Percentiles rank a stretch among this genome's conserved stretches.
Conservation (phyloP, 2,888 invertebrate genomes). For the Metacarcinus magister region DNA sequence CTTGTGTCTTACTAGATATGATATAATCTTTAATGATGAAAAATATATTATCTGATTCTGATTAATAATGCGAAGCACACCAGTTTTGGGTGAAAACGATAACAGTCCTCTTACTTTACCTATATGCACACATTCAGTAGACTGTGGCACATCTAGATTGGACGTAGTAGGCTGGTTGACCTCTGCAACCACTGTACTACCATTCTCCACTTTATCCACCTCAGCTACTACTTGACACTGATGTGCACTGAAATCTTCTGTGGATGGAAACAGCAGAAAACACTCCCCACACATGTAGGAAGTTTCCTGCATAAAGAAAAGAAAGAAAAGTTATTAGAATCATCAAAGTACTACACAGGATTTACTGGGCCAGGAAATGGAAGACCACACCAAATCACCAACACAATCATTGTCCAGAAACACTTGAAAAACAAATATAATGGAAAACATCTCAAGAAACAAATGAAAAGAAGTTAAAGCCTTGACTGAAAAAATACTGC, state of each 20-base stretch:
- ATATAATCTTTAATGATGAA: too few relatives aligned
- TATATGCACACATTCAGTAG: background rate
- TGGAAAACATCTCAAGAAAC: too few relatives aligned
- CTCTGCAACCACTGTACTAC: background rate
- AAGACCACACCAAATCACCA: too few relatives aligned
- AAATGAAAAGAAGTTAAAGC: too few relatives aligned
- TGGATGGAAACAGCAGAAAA: conserved; percentile 74
- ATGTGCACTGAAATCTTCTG: conserved; percentile 71
- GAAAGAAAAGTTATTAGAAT: background rate
- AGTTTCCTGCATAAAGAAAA: conserved; percentile 58
- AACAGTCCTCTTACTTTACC: background rate
- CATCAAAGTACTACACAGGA: background rate
- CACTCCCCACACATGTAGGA: conserved; percentile 77
- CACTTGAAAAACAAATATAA: too few relatives aligned
- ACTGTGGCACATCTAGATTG: conserved; percentile 31
- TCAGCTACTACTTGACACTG: conserved; percentile 62
- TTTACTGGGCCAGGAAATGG: too few relatives aligned
- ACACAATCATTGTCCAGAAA: too few relatives aligned
- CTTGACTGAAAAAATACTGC: too few relatives aligned
- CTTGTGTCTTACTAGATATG: too few relatives aligned
- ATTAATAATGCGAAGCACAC: too few relatives aligned
- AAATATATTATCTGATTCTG: too few relatives aligned
- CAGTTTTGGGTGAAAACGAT: background rate
- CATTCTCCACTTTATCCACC: conserved; percentile 54
- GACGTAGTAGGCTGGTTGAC: conserved; percentile 44